Evolutionary conservation across 2,113 vertebrate species (phyloP).

Genomic region (Mustela nigripes): DNA sequence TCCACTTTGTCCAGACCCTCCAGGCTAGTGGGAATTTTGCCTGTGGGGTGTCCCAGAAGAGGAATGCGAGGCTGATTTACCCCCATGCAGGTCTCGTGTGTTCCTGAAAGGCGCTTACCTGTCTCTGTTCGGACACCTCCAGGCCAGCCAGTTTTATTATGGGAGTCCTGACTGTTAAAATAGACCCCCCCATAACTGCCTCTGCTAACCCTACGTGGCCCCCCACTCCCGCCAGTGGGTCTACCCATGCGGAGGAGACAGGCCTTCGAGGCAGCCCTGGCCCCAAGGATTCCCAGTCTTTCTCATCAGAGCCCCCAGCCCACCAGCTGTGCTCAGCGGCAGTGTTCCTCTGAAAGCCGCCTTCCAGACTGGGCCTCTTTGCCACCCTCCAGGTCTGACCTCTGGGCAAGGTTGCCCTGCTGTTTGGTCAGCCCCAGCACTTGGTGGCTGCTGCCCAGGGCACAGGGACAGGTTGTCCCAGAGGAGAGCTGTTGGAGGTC

Average conservation of each 20-base stretch:
- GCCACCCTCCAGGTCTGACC: neutral
- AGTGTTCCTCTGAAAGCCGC: neutral
- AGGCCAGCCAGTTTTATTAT: neutral
- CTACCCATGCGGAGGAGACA: neutral
- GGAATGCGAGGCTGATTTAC: neutral
- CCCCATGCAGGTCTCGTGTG: accelerated
- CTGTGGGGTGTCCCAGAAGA: neutral
- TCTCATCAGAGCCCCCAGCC: neutral
- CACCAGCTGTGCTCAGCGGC: neutral
- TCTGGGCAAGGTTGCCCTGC: neutral
- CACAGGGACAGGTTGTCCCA: neutral
- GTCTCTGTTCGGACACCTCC: neutral
- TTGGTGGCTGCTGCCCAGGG: neutral
- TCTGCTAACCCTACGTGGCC: neutral
- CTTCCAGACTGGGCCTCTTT: neutral
- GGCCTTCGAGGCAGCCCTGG: neutral
- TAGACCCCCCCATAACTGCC: accelerated
- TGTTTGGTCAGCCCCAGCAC: neutral
- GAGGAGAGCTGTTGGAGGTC: neutral
- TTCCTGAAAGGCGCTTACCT: neutral
- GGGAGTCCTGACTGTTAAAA: neutral
- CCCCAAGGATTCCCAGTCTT: neutral
- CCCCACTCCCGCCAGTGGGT: neutral
- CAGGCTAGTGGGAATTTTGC: neutral
- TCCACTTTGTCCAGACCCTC: neutral